Evolutionary conservation across 2,797 vertebrate species (phyloP), one percentile per base, ranked within the genome.

Genomic region (Anniella stebbinsi): DNA sequence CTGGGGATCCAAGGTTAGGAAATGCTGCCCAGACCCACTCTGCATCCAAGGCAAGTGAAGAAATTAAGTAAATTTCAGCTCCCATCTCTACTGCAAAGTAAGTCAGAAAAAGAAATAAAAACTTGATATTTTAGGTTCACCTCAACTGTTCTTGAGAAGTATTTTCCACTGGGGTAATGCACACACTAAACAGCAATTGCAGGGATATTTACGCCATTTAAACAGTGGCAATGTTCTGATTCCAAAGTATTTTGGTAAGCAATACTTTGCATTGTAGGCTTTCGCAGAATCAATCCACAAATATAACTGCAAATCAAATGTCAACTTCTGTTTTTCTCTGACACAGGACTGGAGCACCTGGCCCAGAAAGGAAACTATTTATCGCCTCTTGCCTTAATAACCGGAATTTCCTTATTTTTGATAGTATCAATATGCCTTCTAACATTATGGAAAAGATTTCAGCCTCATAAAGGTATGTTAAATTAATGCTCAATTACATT

Each of bases 401-500:
- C 97, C 0, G 96, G 99, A 95, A 97, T 98, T 93, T 99, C 98
- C 48, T 95, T 98, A 92, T 97, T 99, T 96, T 95, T 98, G 95
- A 98, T 99, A 60, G 88, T 97, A 93, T 97, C 96, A 78, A 98
- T 99, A 97, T 92, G 97, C 93, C 94, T 98, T 94, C 95, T 99
- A 89, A 97, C 98, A 92, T 87, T 99, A 84, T 98, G 97, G 97
- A 98, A 97, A 97, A 98, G 95, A 91, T 99, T 98, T 90, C 98
- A 97, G 94, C 98, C 98, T 12, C 97, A 97, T 90, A 98, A 97
- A 98, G 98, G 99, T 99, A 97, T 18, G 96, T 95, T 88, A 90
- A 92, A 89, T 12, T 57, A 88, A 91, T 36, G 3, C 10, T 48
- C 0, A 1, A 7, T 87, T 36, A 72, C 18, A 69, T 48, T 38